phyloP scores from a whole-genome alignment of 2,888 invertebrate species.

The Cephus pulcher region DNA sequence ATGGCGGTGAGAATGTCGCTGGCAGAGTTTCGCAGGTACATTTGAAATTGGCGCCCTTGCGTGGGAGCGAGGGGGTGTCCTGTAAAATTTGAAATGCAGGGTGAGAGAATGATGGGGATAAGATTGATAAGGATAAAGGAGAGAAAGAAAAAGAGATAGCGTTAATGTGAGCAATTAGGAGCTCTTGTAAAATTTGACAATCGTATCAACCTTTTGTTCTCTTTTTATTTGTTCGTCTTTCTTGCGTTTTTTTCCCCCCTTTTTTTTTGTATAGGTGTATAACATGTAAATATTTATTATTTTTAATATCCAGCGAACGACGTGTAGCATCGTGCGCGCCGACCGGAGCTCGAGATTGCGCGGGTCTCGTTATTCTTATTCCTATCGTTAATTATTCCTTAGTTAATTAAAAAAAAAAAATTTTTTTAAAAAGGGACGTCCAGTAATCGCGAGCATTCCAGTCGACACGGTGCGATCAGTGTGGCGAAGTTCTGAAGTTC shows the following conservation, averaged over 20 bases:
- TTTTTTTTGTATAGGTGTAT: conserved; percentile 47
- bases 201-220: conserved; percentile 52
- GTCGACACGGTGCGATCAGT: conserved; percentile 39
- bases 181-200: conserved; percentile 48
- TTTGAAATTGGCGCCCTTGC: neutral
- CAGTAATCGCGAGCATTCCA: conserved; percentile 8
- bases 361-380: neutral
- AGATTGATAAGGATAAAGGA: neutral
- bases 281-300: conserved; percentile 63
- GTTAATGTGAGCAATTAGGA: neutral
- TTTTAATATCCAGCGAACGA: conserved; percentile 48
- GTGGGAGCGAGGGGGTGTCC: neutral
- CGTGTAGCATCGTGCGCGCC: neutral
- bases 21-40: neutral
- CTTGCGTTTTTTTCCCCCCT: conserved; percentile 35
- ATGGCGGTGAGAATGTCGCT: conserved; percentile 25
- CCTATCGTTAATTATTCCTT: neutral
- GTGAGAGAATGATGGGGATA: neutral
- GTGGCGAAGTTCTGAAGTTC: conserved; percentile 41
- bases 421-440: neutral
- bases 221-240: conserved; percentile 48
- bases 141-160: neutral
- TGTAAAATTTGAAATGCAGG: neutral
- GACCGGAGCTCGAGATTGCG: neutral
- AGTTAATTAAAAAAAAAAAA: neutral